phyloP scores from a whole-genome alignment of 2,797 vertebrate genomes.

The Silurus aristotelis region DNA sequence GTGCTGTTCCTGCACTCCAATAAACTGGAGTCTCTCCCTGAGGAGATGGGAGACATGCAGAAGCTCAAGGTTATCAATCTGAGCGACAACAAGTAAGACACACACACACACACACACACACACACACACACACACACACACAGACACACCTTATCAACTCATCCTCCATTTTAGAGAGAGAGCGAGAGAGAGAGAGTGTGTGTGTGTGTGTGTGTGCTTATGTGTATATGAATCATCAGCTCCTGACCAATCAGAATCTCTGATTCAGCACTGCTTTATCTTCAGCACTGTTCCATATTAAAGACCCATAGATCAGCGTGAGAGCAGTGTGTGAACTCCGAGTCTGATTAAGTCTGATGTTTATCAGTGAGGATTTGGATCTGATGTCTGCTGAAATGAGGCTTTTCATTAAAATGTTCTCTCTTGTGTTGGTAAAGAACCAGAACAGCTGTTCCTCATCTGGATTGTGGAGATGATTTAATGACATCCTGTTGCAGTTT shows the following conservation, averaged over 20 bases:
- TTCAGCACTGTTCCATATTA: neutral
- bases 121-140: neutral
- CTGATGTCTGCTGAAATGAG: neutral
- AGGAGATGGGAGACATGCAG: conserved; percentile 98
- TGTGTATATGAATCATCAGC: neutral
- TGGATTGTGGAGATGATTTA: neutral
- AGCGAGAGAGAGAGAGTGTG: too few relatives aligned
- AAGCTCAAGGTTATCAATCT: conserved; percentile 97
- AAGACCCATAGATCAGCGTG: neutral
- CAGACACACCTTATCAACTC: neutral
- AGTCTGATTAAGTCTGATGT: neutral
- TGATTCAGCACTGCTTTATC: neutral
- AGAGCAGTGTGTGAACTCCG: neutral
- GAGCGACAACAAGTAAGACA: conserved; percentile 89
- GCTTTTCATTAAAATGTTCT: neutral
- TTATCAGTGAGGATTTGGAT: neutral
- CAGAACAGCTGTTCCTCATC: conserved; percentile 6
- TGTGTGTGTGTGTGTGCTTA: neutral
- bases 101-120: conserved; percentile 9
- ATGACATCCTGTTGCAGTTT: too few relatives aligned
- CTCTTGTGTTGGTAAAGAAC: neutral
- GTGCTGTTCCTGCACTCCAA: conserved; percentile 97
- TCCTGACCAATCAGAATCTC: neutral
- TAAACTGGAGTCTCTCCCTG: conserved; percentile 92
- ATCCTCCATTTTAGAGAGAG: neutral